Percentiles rank a stretch among this genome's conserved stretches.
phyloP scores from a whole-genome alignment of 35 echinoderm and acorn worm species.

The Patiria miniata region DNA sequence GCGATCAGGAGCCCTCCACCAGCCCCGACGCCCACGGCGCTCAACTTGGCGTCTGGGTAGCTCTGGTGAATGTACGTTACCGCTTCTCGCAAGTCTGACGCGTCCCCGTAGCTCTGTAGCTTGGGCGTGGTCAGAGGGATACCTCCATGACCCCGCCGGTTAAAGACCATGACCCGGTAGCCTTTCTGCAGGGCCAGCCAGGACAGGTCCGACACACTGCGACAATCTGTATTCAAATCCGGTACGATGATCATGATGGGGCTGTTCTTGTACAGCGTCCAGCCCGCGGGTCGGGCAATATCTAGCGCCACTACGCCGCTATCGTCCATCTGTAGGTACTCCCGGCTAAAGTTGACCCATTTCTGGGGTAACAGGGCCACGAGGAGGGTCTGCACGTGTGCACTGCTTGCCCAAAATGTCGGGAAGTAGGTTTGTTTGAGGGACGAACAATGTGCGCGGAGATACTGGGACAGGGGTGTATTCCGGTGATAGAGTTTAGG shows the following conservation, averaged over 20 bases:
- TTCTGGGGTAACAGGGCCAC: slow-evolving; percentile 28
- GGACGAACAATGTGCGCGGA: slow-evolving; percentile 25
- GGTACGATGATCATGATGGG: slow-evolving; percentile 76
- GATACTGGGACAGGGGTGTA: slow-evolving; percentile 32
- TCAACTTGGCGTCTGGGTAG: slow-evolving; percentile 38
- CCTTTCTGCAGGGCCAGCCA: slow-evolving; percentile 36
- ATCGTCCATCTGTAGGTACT: slow-evolving; percentile 71
- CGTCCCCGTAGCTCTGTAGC: slow-evolving; percentile 78
- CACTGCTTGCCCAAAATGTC: slow-evolving; percentile 35
- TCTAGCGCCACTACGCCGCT: slow-evolving; percentile 79
- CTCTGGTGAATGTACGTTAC: slow-evolving; percentile 56
- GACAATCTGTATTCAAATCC: slow-evolving; percentile 23
- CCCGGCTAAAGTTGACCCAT: slow-evolving; percentile 42
- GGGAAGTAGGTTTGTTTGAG: slow-evolving; percentile 38
- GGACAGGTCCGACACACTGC: slow-evolving; percentile 56
- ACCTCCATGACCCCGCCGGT: slow-evolving; percentile 66
- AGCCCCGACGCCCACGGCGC: slow-evolving; percentile 62
- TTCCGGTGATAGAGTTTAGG: slow-evolving; percentile 44
- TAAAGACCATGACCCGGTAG: slow-evolving; percentile 77
- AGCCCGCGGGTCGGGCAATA: slow-evolving; percentile 34
- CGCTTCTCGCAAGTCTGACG: slow-evolving; percentile 78
- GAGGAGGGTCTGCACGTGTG: slow-evolving; percentile 46
- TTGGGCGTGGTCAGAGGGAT: slow-evolving; percentile 73
- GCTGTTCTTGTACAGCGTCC: background rate
- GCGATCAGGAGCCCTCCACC: slow-evolving; percentile 72